These are phyloP conservation scores for Drosophila kanekoi DNA, from an alignment of 2,888 invertebrate genomes.

Conservation along the genomic window DNA sequence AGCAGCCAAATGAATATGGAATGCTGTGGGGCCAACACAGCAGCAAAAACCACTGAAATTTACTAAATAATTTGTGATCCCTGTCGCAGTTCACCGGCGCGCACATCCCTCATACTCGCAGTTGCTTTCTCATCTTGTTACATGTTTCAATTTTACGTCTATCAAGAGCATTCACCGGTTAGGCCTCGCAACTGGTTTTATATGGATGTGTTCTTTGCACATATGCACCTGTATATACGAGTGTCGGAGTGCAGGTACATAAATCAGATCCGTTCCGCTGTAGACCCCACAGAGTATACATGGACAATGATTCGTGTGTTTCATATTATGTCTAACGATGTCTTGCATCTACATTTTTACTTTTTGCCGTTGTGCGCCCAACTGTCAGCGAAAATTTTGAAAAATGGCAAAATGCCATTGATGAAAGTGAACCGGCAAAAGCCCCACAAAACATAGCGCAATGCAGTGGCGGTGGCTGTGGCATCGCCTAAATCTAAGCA, in stretches of 20 bases:
- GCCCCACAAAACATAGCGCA: conserved; percentile 52
- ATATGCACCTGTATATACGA: conserved; percentile 2
- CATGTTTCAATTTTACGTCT: conserved; percentile 76
- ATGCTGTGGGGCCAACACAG: conserved; percentile 40
- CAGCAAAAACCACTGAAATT: conserved; percentile 52
- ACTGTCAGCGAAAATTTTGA: conserved; percentile 81
- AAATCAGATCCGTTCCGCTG: conserved; percentile 68
- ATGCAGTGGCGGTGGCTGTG: conserved; percentile 51
- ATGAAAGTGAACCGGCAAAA: conserved; percentile 72
- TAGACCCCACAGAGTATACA: conserved; percentile 35
- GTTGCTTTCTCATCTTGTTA: conserved; percentile 74
- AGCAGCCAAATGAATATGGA: conserved; percentile 76
- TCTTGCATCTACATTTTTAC: conserved; percentile 34
- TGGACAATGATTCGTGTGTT: conserved; percentile 51
- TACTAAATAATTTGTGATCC: conserved; percentile 74
- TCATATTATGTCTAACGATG: conserved; percentile 70
- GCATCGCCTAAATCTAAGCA: conserved; percentile 62
- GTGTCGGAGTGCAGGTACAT: conserved; percentile 47
- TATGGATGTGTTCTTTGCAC: neutral
- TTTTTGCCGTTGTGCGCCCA: conserved; percentile 42
- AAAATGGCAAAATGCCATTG: conserved; percentile 82
- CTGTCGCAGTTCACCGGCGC: conserved; percentile 29
- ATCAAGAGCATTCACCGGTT: conserved; percentile 70
- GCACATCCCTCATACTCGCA: conserved; percentile 10
- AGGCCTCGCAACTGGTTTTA: conserved; percentile 24